These are phyloP conservation scores for Tetragnatha versicolor DNA, from an alignment of 1,140 invertebrate species.

Conservation along the genomic window DNA sequence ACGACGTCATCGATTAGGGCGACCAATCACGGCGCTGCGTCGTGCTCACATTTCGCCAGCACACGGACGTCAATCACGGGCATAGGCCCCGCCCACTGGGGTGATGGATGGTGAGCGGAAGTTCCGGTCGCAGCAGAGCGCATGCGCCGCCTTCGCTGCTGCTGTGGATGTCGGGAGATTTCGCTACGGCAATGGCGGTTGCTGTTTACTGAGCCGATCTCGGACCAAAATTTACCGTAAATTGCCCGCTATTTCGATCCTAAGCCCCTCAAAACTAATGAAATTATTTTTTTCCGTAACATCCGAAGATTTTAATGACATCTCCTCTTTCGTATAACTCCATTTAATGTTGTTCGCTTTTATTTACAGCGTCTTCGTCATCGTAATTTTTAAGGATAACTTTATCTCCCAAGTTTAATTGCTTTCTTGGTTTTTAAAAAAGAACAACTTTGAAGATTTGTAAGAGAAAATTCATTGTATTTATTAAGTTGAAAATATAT, in stretches of 20 bases:
- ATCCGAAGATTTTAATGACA: too few species aligned
- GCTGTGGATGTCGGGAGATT: conserved; percentile 41
- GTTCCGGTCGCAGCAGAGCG: conserved; percentile 46
- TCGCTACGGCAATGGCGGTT: conserved; percentile 28
- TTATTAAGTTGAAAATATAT: too few species aligned
- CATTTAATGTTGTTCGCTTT: too few species aligned
- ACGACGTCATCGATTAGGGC: conserved; percentile 60
- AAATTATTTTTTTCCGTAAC: too few species aligned
- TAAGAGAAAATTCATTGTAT: too few species aligned
- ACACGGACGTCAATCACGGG: conserved; percentile 58
- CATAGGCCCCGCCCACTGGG: conserved; percentile 21
- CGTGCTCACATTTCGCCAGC: conserved; percentile 59
- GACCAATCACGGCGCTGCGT: conserved; percentile 61
- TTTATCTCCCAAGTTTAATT: too few species aligned
- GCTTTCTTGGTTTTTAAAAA: too few species aligned
- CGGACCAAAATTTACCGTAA: neutral
- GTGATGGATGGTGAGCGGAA: conserved; percentile 46
- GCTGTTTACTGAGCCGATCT: neutral
- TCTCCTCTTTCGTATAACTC: too few species aligned
- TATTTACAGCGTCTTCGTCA: too few species aligned
- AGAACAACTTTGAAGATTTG: too few species aligned
- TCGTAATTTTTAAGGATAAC: too few species aligned
- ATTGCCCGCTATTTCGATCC: neutral
- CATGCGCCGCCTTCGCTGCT: conserved; percentile 28
- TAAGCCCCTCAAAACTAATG: too few species aligned